A percentile compares a stretch with the other conserved stretches of the same genome.
phyloP scores from a whole-genome alignment of 2,888 invertebrate species.

The Pyrgus malvae region DNA sequence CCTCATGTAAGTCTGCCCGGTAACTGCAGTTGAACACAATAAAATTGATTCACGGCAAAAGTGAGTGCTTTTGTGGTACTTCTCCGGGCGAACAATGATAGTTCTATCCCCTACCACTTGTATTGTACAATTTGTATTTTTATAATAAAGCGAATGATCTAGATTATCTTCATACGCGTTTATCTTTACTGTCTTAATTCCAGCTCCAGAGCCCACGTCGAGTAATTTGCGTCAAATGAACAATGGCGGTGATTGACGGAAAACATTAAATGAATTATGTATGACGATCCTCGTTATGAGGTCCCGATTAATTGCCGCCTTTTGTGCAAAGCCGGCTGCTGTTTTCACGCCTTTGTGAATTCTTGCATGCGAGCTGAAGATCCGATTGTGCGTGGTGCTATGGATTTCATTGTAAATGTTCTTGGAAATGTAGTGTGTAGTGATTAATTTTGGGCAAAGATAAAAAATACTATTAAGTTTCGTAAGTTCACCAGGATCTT shows the following conservation, averaged over 20 bases:
- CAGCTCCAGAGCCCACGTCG: conserved; percentile 56
- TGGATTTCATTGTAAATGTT: neutral
- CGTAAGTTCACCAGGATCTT: no score
- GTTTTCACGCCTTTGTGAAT: conserved; percentile 63
- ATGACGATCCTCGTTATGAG: conserved; percentile 65
- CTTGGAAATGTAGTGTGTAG: neutral
- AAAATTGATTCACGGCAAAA: no score
- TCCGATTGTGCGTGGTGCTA: neutral
- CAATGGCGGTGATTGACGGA: conserved; percentile 66
- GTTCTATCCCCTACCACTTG: no score
- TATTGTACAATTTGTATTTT: no score
- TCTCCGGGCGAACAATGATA: no score
- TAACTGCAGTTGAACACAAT: no score
- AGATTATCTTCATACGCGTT: no score
- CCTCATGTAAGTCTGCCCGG: no score
- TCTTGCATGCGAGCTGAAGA: conserved; percentile 10
- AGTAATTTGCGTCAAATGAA: conserved; percentile 65
- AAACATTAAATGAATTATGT: conserved; percentile 67
- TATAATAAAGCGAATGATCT: no score
- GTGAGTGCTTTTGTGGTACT: no score
- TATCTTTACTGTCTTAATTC: conserved; percentile 25
- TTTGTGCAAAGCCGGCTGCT: conserved; percentile 49
- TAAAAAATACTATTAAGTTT: no score
- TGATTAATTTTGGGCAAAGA: no score
- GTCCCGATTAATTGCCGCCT: conserved; percentile 61